A percentile compares a stretch with the other conserved stretches of the same genome.
phyloP scores from a whole-genome alignment of 2,888 invertebrate genomes.

The Prionchulus punctatus region DNA sequence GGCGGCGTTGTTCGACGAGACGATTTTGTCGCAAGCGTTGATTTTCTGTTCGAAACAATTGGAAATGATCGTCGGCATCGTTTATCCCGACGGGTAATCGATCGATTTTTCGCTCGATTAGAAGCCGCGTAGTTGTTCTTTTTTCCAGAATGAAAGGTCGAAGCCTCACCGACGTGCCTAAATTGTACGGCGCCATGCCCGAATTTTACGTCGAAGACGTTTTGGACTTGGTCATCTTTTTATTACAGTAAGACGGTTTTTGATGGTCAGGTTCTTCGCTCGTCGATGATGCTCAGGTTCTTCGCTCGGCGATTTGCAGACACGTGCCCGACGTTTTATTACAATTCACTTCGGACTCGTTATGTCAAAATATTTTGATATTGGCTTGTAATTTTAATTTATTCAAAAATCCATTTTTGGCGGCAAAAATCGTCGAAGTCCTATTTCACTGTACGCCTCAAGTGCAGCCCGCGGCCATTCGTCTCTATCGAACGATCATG shows the following conservation, averaged over 20 bases:
- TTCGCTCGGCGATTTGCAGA: constrained; percentile 38
- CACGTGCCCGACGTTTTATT: constrained; percentile 57
- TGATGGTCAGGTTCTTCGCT: neutral
- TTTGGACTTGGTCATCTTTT: constrained; percentile 81
- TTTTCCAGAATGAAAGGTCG: constrained; percentile 30
- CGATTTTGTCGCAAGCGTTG: constrained; percentile 60
- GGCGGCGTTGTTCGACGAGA: constrained; percentile 67
- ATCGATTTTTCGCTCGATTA: too few relatives aligned
- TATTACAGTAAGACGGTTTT: constrained; percentile 76
- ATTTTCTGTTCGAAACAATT: constrained; percentile 73
- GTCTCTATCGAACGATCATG: constrained; percentile 59
- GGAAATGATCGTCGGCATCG: constrained; percentile 47
- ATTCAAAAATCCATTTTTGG: constrained; percentile 86
- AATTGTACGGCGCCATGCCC: constrained; percentile 71
- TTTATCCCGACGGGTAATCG: constrained; percentile 29
- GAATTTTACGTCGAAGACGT: constrained; percentile 95
- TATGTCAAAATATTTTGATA: constrained; percentile 71
- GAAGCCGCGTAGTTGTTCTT: too few relatives aligned
- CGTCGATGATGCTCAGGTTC: neutral
- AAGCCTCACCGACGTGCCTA: constrained; percentile 45
- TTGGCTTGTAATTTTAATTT: constrained; percentile 75
- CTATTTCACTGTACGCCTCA: constrained; percentile 41
- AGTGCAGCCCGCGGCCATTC: constrained; percentile 36
- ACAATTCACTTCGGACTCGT: constrained; percentile 58
- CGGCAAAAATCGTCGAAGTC: constrained; percentile 87